Percentiles rank a stretch among this genome's conserved stretches.
Conservation (phyloP, 1,140 invertebrate species). For the Vanessa atalanta region DNA sequence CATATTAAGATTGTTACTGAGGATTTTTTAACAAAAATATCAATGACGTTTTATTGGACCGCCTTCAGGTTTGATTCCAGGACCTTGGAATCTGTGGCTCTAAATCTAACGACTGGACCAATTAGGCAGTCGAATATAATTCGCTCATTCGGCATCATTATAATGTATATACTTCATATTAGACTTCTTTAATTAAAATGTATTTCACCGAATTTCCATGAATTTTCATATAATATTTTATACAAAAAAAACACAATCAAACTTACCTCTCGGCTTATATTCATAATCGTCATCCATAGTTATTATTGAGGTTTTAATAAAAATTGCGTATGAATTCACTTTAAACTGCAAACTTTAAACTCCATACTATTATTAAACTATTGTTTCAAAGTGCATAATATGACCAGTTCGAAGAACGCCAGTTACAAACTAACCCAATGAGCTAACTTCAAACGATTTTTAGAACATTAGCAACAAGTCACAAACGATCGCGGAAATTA, state of each 20-base stretch:
- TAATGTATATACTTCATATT: too few species aligned
- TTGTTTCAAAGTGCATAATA: conserved; percentile 16
- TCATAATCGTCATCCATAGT: conserved; percentile 33
- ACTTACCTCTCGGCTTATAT: conserved; percentile 30
- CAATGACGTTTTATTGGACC: too few species aligned
- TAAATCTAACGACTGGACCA: too few species aligned
- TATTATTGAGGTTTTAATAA: not conserved
- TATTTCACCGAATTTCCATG: not conserved
- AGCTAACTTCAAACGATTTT: conserved; percentile 35
- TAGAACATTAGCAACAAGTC: conserved; percentile 6
- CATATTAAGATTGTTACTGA: too few species aligned
- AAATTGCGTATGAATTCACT: not conserved
- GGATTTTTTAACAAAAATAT: too few species aligned
- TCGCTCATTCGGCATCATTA: too few species aligned
- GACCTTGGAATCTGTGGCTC: too few species aligned
- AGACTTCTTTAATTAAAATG: too few species aligned
- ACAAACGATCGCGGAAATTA: conserved; percentile 21
- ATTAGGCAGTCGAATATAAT: too few species aligned
- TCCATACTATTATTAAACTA: conserved; percentile 1
- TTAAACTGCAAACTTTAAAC: not conserved
- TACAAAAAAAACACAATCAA: not conserved
- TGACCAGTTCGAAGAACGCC: conserved; percentile 21
- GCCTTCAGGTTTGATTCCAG: too few species aligned
- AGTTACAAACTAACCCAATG: conserved; percentile 39
- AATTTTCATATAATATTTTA: conserved; percentile 11